Base-by-base conservation (phyloP, 2,888 invertebrate genomes). In the Stenoptilia bipunctidactyla region DNA sequence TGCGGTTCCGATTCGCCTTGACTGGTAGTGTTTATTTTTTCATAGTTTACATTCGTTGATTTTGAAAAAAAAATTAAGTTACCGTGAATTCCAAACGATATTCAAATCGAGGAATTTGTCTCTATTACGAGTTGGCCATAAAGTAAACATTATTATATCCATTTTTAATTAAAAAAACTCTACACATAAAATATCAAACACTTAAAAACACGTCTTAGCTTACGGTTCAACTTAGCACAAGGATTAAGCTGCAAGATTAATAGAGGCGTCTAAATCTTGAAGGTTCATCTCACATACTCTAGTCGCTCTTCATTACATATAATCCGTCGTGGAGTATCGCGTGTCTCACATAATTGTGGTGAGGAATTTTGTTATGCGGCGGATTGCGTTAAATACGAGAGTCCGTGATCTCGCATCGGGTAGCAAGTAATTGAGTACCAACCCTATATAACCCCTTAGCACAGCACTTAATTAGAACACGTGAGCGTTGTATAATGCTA, bases 391-490 rank as follows among this genome's bases (percentile, higher is more conserved):
- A 56, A 50, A 36, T 50, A 41, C 27, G 43, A 41, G 42, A 37
- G 51, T 40, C 48, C 76, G 74, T 79, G 80, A 75, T 71, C 74
- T 57, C 67, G 79, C 79, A 79, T 79, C 75, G 53, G 62, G 68
- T 71, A 66, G 64, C 70, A n/a, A n/a, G 65, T 80, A 82, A 80
- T 80, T 73, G 67, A 76, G 75, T 63, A 62, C 60, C 60, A 53
- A 62, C 67, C 69, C 56, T 61, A 44, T 61, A 56, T 63, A 52
- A 58, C 56, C 58, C 56, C 56, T 67, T 68, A 73, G 73, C 68
- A 67, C 69, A 61, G 58, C 68, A 63, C 73, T 75, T 79, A 77
- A 79, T 77, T 75, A 76, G 69, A 66, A 67, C 69, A 74, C 69
- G 69, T 68, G 75, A 73, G 69, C 66, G 62, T 61, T 61, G 59